Base-by-base conservation (phyloP, 2,888 invertebrate species). In the Trichogramma evanescens region DNA sequence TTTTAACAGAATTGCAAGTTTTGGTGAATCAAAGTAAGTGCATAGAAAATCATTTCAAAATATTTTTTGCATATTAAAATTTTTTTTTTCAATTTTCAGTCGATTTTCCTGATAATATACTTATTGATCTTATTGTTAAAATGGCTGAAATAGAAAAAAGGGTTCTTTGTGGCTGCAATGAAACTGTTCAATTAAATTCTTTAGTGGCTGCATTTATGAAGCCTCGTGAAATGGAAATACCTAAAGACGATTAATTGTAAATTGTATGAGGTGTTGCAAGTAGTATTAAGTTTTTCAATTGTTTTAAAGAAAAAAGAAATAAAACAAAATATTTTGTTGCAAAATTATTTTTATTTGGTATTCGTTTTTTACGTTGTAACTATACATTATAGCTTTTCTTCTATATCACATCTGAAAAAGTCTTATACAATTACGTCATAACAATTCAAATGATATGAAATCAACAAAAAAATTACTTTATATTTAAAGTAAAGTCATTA, bases 141-240 rank as follows among this genome's bases (percentile, higher is more conserved):
- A 84, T 99, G 86, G 88, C 95, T 3, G 90, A 91, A 67, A 87
- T 95, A 58, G 98, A 99, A 79, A 86, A 89, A 73, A 84, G 95
- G 44, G 80, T 98, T 43, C 82, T 93, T 0, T 83, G 85, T 64
- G 98, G 98, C 40, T 89, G 93, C 65, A 90, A 86, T 74, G 99
- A 99, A 79, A 87, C 89, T 67, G 85, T 95, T 51, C 97, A 99
- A 79, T 81, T 96, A 10, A 88, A 93, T 58, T 87, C 94, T 0
- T 82, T 99, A 56, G 86, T 98, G 55, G 86, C 93, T n/a, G 88
- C 91, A 5, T 97, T 97, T 79, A 89, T 91, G 69, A 79, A 84
- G 43, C 89, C 88, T 8, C 83, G 92, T 63, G 85, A 88, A 66
- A 79, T 65, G 54, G 38, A 63, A 54, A 48, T 61, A 44, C 41